Evolutionary conservation across 2,113 vertebrate genomes (phyloP).

Genomic region (Lasiurus cinereus): DNA sequence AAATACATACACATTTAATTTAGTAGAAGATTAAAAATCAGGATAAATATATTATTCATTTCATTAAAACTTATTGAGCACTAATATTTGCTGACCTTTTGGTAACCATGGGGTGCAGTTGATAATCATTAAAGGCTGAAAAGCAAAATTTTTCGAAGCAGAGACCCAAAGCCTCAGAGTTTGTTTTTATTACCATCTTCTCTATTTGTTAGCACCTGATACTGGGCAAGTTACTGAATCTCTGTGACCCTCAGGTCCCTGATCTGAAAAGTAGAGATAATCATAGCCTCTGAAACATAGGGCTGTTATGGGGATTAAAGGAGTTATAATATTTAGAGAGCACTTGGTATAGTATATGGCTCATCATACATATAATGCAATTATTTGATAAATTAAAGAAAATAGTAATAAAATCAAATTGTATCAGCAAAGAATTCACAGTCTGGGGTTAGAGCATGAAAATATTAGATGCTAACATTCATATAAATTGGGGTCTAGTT

Average conservation of each 20-base stretch:
- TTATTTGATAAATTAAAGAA: conserved; percentile 18
- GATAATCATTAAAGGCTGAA: not conserved
- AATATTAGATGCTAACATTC: not conserved
- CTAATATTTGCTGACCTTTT: not conserved
- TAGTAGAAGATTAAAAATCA: not conserved
- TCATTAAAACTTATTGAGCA: not conserved
- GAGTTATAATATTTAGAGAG: not conserved
- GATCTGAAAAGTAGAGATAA: not conserved
- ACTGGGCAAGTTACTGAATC: not conserved
- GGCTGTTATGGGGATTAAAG: not conserved
- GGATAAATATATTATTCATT: not conserved
- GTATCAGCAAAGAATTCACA: not conserved
- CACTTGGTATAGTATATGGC: not conserved
- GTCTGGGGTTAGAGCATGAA: not conserved
- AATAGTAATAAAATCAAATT: not conserved
- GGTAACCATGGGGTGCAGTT: not conserved
- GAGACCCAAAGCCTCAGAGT: not conserved
- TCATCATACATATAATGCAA: not conserved
- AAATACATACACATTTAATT: not conserved
- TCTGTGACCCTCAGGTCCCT: not conserved
- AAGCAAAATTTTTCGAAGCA: not conserved
- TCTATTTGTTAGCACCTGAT: not conserved
- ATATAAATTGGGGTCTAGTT: not conserved
- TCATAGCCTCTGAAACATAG: not conserved
- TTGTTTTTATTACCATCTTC: not conserved